Conservation (phyloP, 2,888 invertebrate species). For the Ectemnius continuus region DNA sequence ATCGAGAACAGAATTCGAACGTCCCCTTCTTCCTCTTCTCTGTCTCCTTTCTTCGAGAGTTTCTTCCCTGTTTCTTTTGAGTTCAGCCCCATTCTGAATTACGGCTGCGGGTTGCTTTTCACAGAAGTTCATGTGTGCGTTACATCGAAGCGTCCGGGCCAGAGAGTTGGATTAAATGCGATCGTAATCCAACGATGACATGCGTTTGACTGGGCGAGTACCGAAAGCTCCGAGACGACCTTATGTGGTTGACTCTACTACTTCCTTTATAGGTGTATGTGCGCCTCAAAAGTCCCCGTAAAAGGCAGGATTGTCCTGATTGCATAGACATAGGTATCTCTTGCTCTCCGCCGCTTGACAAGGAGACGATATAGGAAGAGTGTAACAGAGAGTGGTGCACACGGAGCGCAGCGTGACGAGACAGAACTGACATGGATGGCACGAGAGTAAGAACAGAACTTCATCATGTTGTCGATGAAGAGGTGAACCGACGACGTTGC, state of each 20-base stretch:
- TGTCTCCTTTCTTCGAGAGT: neutral
- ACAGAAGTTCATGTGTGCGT: no score
- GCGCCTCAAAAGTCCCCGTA: no score
- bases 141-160: no score
- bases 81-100: neutral
- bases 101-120: no score
- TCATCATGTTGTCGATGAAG: slow-evolving; percentile 57
- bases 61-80: slow-evolving; percentile 1
- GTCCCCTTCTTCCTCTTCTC: slow-evolving; percentile 8
- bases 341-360: neutral
- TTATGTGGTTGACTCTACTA: neutral
- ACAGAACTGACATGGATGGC: slow-evolving; percentile 20
- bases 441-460: slow-evolving; percentile 51
- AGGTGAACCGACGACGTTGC: slow-evolving; percentile 52
- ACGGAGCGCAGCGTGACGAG: slow-evolving; percentile 18
- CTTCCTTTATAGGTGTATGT: neutral
- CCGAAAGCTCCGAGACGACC: neutral
- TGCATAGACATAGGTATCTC: no score
- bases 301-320: no score
- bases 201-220: slow-evolving; percentile 3
- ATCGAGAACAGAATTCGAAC: slow-evolving; percentile 49
- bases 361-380: neutral
- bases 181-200: slow-evolving; percentile 14
- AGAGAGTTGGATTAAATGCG: no score
- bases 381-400: slow-evolving; percentile 5